A percentile compares a stretch with the other conserved stretches of the same genome.
These are phyloP conservation scores for Limosa lapponica DNA, from an alignment of 2,797 vertebrate species.

Conservation along the genomic window DNA sequence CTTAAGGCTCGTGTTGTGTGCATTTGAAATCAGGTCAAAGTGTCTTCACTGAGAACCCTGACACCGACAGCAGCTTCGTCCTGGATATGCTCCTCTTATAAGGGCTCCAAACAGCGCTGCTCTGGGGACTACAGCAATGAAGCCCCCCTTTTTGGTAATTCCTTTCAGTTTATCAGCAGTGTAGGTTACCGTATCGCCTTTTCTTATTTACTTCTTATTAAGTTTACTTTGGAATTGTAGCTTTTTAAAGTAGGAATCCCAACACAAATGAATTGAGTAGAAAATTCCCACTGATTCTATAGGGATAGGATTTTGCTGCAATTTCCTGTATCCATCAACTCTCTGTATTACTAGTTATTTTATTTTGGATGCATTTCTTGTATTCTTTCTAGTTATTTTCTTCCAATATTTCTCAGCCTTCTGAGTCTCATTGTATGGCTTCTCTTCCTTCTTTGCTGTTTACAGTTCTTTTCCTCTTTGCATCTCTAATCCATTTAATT, in stretches of 20 bases:
- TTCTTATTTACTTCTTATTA: background rate
- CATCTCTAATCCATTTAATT: background rate
- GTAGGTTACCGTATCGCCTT: background rate
- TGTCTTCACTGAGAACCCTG: background rate
- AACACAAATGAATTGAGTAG: background rate
- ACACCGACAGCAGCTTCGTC: background rate
- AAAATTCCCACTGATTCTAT: background rate
- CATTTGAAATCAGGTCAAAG: fast-evolving
- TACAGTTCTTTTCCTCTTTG: background rate
- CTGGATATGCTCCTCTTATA: background rate
- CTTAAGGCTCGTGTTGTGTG: fast-evolving
- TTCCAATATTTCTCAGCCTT: background rate
- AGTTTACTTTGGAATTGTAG: background rate
- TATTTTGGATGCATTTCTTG: background rate
- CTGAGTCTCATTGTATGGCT: background rate
- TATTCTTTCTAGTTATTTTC: background rate
- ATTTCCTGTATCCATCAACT: background rate
- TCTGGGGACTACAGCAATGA: background rate
- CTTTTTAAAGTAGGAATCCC: background rate
- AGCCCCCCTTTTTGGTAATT: background rate
- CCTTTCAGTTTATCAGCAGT: background rate
- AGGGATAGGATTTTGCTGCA: background rate
- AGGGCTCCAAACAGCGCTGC: background rate
- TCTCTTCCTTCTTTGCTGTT: background rate
- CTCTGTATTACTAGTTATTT: background rate